Evolutionary conservation across 2,888 invertebrate species (phyloP), one percentile per base, ranked within the genome.

Genomic region (Melinaea menophilus): DNA sequence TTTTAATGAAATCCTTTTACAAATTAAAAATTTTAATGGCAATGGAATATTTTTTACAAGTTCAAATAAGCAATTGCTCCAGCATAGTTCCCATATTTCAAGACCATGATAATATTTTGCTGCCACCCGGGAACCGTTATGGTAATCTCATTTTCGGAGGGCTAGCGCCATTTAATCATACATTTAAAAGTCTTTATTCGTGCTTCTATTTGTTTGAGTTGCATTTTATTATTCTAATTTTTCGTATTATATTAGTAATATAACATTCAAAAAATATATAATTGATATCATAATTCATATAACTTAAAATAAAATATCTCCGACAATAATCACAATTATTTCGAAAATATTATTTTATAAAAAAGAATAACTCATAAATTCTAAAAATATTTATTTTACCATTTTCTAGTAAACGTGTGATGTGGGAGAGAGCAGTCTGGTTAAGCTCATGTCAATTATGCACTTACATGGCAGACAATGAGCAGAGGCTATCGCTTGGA

Each of bases 391-490:
- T 55, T 34, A 46, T 41, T 35, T 41, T 34, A 41, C 13, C 34
- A 45, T 55, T 22, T 51, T 56, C 55, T 61, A 70, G 60, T 64
- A 66, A 69, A 61, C 64, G 64, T 48, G 59, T 45, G 62, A 61
- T 59, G 48, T 51, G 48, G 59, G 55, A 62, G 51, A 64, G 59
- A 56, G 47, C 47, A 58, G 47, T 51, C 55, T 48, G 62, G 67
- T 69, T 70, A 68, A 66, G 68, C 65, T 68, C 70, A 69, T 73
- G 74, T 79, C 82, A 82, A 84, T 84, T 82, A 84, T 80, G 80
- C 77, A 78, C 75, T 78, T 77, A 77, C 76, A 76, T 62, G 71
- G 69, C 71, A 75, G 73, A 85, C 83, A 85, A 85, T 85, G 79
- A 81, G 81, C 80, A 73, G 70, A 77, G 77, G 74, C 79, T 79